Base-by-base conservation (phyloP, 1,140 invertebrate species). In the Limonius californicus region DNA sequence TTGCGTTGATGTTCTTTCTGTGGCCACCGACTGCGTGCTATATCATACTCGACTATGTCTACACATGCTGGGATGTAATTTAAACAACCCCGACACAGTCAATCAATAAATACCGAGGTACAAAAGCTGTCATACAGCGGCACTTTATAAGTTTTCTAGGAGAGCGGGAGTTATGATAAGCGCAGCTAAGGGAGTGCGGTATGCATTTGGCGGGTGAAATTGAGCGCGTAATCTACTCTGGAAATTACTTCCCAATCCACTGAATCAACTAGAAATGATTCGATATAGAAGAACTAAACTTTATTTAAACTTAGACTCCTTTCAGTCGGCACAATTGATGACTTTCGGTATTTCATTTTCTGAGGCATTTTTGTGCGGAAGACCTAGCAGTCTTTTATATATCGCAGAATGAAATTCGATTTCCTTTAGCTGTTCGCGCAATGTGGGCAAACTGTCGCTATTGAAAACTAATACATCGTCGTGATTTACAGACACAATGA, bases 191-290 rank as follows among this genome's bases (percentile, higher is more conserved):
- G 8, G 55, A 27, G 39, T 27, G 42, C 9, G 32, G 43, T 21
- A 50, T 59, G 57, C 57, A 50, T 47, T 45, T 59, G 57, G 57
- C 57, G 57, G 57, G 43, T 59, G 57, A 59, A 59, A 59, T 59
- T 59, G 57, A 59, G 57, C 57, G 57, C 57, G 43, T 59, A 59
- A 59, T 59, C 57, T 47, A 32, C 27, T 47, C 32, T 20, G 32
- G 57, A 50, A 18, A 59, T 59, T 45, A 59, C 43, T 43, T 39
- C 35, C 35, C n/a, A n/a, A 39, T 39, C n/a, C 35, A 39, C 3
- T 14, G n/a, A 7, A 9, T 39, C n/a, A 9, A 39, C 1, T 9
- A 14, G 11, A 9, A 39, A 27, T 27, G 23, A 27, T 27, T 9
- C 23, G 23, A 27, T 39, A 39, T 14, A 39, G 35, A 39, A 39